Conservation (phyloP, 2,113 vertebrate genomes). For the Amia ocellicauda region DNA sequence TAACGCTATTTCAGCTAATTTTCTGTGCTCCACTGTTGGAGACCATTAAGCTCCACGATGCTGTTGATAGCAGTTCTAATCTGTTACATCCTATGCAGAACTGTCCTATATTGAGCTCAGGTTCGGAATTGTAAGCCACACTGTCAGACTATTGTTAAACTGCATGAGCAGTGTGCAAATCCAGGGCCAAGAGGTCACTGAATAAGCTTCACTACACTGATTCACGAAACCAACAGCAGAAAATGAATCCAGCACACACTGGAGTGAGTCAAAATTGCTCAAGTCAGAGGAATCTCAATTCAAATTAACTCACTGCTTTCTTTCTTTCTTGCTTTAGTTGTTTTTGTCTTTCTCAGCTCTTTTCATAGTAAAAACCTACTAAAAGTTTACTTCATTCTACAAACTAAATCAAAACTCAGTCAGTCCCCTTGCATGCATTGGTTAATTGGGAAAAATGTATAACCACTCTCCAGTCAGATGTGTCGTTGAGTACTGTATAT, state of each 20-base stretch:
- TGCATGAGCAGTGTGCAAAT: not conserved
- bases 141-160: constrained; percentile 3
- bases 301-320: too few relatives aligned
- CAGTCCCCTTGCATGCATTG: too few relatives aligned
- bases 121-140: not conserved
- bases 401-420: too few relatives aligned
- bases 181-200: not conserved
- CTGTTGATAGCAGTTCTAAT: not conserved
- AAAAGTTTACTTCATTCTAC: too few relatives aligned
- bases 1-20: not conserved
- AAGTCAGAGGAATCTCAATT: too few relatives aligned
- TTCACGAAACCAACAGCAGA: not conserved
- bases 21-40: not conserved
- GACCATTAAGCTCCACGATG: not conserved
- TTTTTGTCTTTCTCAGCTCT: too few relatives aligned
- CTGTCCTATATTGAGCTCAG: not conserved
- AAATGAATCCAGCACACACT: constrained; percentile 2
- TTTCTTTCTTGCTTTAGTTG: too few relatives aligned
- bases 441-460: too few relatives aligned
- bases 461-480: too few relatives aligned
- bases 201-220: not conserved
- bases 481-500: too few relatives aligned
- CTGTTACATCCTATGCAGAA: not conserved
- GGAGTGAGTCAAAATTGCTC: constrained; percentile 3
- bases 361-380: too few relatives aligned